Conservation (phyloP, 1,140 invertebrate species). For the Sinonovacula constricta region DNA sequence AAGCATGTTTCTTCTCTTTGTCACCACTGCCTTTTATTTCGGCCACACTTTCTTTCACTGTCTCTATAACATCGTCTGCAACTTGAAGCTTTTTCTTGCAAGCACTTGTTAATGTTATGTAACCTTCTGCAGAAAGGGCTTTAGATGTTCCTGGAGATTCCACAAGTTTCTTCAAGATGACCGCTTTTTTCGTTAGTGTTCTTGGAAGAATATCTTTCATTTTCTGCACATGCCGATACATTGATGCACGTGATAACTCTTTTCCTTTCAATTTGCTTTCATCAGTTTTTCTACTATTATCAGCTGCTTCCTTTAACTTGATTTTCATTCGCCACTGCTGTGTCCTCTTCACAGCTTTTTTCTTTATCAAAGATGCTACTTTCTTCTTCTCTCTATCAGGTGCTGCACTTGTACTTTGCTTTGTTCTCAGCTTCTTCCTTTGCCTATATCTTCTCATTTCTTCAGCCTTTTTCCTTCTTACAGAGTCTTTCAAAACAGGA, state of each 20-base stretch:
- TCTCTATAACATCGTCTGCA: conserved; percentile 7
- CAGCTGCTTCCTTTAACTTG: conserved; percentile 17
- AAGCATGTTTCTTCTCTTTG: conserved; percentile 46
- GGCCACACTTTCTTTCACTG: conserved; percentile 19
- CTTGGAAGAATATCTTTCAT: conserved; percentile 14
- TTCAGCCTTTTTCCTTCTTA: conserved; percentile 9
- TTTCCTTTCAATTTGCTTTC: not conserved
- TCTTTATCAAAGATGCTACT: conserved; percentile 12
- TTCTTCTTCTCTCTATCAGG: conserved; percentile 3
- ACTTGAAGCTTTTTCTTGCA: conserved; percentile 45
- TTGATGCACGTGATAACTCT: conserved; percentile 7
- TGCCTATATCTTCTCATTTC: conserved; percentile 33
- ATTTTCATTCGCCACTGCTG: conserved; percentile 10
- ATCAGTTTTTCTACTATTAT: not conserved
- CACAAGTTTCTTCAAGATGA: conserved; percentile 23
- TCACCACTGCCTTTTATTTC: conserved; percentile 25
- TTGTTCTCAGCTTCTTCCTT: conserved; percentile 21
- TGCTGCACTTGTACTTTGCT: not conserved
- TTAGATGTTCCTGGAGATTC: conserved; percentile 40
- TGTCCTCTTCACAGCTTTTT: conserved; percentile 37
- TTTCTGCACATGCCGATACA: conserved; percentile 25
- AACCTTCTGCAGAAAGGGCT: not conserved
- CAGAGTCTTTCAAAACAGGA: not conserved
- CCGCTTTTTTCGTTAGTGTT: conserved; percentile 36
- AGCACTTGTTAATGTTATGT: conserved; percentile 13